Evolutionary conservation across 2,888 invertebrate species (phyloP).

Genomic region (Euproctis similis): DNA sequence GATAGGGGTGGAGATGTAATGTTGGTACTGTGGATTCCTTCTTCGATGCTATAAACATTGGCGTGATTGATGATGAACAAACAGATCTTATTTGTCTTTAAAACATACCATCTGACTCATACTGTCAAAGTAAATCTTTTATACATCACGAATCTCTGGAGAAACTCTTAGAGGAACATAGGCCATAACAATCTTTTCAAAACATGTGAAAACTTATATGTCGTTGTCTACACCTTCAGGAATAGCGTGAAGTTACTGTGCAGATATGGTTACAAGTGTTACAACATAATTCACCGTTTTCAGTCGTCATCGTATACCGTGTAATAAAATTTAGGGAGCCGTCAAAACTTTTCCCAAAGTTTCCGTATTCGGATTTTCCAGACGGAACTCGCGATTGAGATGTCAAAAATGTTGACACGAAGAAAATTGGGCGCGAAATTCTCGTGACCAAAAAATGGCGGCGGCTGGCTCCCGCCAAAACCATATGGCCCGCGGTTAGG

Average conservation of each 20-base stretch:
- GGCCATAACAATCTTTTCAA: no score
- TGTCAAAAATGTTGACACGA: constrained; percentile 57
- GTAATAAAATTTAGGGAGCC: constrained; percentile 19
- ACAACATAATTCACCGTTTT: constrained; percentile 21
- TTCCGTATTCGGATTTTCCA: constrained; percentile 32
- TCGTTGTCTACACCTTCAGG: no score
- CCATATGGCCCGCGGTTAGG: constrained; percentile 49
- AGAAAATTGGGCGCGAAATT: constrained; percentile 66
- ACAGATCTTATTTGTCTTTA: constrained; percentile 5
- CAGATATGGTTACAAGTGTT: no score
- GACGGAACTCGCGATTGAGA: constrained; percentile 49
- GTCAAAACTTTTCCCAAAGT: constrained; percentile 30
- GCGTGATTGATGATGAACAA: constrained; percentile 23
- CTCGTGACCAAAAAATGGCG: constrained; percentile 52
- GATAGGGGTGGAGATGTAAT: constrained; percentile 21
- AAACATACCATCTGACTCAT: no score
- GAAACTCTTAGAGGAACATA: no score
- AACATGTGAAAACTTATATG: no score
- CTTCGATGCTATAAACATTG: constrained; percentile 17
- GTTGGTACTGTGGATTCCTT: constrained; percentile 16
- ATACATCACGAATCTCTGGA: no score
- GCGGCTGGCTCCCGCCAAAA: constrained; percentile 49
- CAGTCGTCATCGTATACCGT: constrained; percentile 20
- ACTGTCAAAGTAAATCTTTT: no score
- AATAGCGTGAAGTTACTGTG: no score